These are phyloP conservation scores for Arrhamphus sclerolepis DNA, from an alignment of 2,797 vertebrate species.

Conservation along the genomic window DNA sequence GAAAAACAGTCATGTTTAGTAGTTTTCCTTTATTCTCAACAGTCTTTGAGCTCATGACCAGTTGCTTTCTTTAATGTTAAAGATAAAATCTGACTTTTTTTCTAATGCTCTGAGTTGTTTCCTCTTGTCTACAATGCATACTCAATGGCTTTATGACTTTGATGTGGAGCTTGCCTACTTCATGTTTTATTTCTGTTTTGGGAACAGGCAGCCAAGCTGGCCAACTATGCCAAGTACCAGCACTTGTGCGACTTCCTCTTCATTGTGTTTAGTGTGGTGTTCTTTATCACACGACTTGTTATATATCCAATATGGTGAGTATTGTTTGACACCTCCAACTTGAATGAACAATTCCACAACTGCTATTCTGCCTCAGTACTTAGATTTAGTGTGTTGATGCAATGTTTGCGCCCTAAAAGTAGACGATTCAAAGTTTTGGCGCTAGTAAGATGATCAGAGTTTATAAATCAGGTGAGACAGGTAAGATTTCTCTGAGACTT, in stretches of 20 bases:
- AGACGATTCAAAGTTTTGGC: no score
- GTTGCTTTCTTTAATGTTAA: slow-evolving; percentile 8
- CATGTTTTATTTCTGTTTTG: slow-evolving; percentile 16
- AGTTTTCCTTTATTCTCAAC: background rate
- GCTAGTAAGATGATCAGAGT: no score
- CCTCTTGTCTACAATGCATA: slow-evolving; percentile 14
- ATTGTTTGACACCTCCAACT: background rate
- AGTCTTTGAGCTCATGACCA: background rate
- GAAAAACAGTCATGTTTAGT: no score
- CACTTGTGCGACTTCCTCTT: slow-evolving; percentile 91
- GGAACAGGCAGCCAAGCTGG: slow-evolving; percentile 91
- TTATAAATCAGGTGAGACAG: no score
- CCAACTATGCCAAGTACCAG: slow-evolving; percentile 97
- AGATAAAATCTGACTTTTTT: slow-evolving; percentile 13
- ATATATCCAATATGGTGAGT: slow-evolving; percentile 84
- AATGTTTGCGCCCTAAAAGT: no score
- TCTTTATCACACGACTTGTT: slow-evolving; percentile 91
- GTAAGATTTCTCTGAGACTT: background rate
- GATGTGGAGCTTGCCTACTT: background rate
- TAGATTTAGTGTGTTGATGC: background rate
- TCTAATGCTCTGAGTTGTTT: slow-evolving; percentile 13
- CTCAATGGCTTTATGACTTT: background rate
- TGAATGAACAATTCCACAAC: background rate
- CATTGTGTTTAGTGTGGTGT: slow-evolving; percentile 87
- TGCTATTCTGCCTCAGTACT: background rate